Evolutionary conservation across 1,140 invertebrate species (phyloP), one percentile per base, ranked within the genome.

Genomic region (Meloidogyne chitwoodi): DNA sequence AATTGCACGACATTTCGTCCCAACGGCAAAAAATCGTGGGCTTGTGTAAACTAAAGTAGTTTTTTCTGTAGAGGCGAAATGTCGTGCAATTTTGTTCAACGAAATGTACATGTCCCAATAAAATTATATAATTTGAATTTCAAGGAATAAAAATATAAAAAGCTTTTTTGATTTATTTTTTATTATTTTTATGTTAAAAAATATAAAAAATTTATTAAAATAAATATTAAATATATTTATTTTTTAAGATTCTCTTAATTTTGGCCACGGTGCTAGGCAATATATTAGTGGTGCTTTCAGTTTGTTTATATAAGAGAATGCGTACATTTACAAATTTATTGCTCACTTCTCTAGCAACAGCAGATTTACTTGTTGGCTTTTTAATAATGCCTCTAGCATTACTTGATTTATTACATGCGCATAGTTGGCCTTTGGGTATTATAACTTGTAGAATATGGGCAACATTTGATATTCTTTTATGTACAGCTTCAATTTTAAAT

Each of bases 401-500:
- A 22, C 69, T 86, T 26, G 86, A 86, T 75, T 75, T 87, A 44
- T 76, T 86, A 26, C 83, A 86, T 74, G 44, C 77, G 22, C 85
- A 86, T 74, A 76, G 83, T n/a, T 90, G 90, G 90, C 79, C 84
- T 14, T 85, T 90, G n/a, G 88, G 88, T 48, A 76, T 86, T 31
- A 80, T 84, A 19, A 73, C 90, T 6, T 90, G 90, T 81, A 87
- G 89, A 75, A 80, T 90, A 65, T 90, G 88, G 87, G 89, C 88
- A 8, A 89, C 89, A 11, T 83, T 87, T 34, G 90, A 90, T 82
- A 90, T 90, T 16, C 83, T 90, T 16, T 81, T 90, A 65, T 90
- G 90, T 83, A 90, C 90, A 6, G 88, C 89, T 10, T 90, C 89
- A 65, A 90, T 90, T 76, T 85, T 90, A 19, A 90, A 90, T 80